Evolutionary conservation across 2,113 vertebrate genomes (phyloP).

Genomic region (Phrynosoma blainvillii): DNA sequence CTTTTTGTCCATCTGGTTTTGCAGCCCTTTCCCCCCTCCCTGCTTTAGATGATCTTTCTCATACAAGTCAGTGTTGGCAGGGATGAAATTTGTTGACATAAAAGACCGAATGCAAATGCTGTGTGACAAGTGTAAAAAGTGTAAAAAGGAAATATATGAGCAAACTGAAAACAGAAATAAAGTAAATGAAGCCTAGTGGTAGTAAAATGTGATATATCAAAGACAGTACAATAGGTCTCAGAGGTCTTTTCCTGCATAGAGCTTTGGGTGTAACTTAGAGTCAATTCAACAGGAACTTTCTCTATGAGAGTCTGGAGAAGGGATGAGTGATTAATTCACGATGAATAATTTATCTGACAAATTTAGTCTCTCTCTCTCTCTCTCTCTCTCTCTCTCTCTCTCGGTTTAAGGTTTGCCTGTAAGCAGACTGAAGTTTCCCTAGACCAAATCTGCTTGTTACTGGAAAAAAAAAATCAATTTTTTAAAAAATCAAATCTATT

Average conservation of each 20-base stretch:
- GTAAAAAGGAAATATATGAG: slow-evolving; percentile 20
- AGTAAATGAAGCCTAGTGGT: slow-evolving; percentile 32
- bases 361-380: slow-evolving; percentile 19
- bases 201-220: slow-evolving; percentile 17
- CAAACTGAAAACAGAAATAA: slow-evolving; percentile 35
- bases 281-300: slow-evolving; percentile 11
- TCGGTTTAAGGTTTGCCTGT: slow-evolving; percentile 14
- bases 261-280: slow-evolving; percentile 20
- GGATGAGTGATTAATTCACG: slow-evolving; percentile 42
- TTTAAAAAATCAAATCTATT: slow-evolving; percentile 20
- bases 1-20: slow-evolving; percentile 17
- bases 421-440: background rate
- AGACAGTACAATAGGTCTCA: slow-evolving; percentile 25
- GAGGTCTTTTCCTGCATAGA: slow-evolving; percentile 15
- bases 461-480: slow-evolving; percentile 32
- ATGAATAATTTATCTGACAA: slow-evolving; percentile 34
- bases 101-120: slow-evolving; percentile 34
- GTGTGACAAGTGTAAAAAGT: slow-evolving; percentile 21
- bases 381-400: background rate
- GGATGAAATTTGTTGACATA: background rate
- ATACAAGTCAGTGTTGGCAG: background rate
- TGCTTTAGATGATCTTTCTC: slow-evolving; percentile 17
- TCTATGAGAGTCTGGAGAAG: background rate
- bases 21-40: background rate
- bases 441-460: slow-evolving; percentile 13